Base-by-base conservation (phyloP, 2,113 vertebrate genomes). In the Synchiropus splendidus region DNA sequence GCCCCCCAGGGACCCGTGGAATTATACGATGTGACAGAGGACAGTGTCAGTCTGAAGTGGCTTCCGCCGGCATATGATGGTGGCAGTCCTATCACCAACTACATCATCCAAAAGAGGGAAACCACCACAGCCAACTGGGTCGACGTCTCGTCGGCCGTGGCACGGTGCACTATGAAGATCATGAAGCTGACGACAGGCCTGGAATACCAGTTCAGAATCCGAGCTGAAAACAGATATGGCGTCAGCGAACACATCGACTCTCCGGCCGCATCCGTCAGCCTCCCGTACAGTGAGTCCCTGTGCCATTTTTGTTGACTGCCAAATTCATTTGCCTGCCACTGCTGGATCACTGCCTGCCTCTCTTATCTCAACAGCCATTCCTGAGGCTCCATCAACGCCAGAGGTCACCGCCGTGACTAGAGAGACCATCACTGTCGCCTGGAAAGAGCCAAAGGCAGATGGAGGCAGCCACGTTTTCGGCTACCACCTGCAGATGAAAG, bases 161-260 rank as follows among this genome's bases (percentile, higher is more conserved):
- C 93, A 45, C 92, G 94, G 67, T 97, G 88, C 54, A 80, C 82
- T 36, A 92, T 94, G 49, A 99, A 96, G 79, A 80, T 99, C 41
- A 89, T 92, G 89, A 98, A 88, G 67, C 83, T 99, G 45, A 90
- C 85, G 39, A 94, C 83, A 39, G 92, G 92, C 57, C 80, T 94
- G 69, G 92, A 97, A 67, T 99, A 98, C 61, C 95, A 99, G 42
- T 99, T 98, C 87, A 92, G 95, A 59, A 89, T 99, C 64, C 94
- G 88, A 67, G 95, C 95, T 58, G 95, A 99, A 74, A 99, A 99
- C 60, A 91, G 89, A 70, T 98, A 95, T 69, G 95, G 95, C 71
- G 91, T 96, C 72, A 96, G 95, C 1, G 94, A 99, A 40, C 91
- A 97, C 57, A 78, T 88, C 47, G 95, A 99, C 64, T 98, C 94